Evolutionary conservation across 2,113 vertebrate genomes (phyloP).

Genomic region (Paramormyrops kingsleyae): DNA sequence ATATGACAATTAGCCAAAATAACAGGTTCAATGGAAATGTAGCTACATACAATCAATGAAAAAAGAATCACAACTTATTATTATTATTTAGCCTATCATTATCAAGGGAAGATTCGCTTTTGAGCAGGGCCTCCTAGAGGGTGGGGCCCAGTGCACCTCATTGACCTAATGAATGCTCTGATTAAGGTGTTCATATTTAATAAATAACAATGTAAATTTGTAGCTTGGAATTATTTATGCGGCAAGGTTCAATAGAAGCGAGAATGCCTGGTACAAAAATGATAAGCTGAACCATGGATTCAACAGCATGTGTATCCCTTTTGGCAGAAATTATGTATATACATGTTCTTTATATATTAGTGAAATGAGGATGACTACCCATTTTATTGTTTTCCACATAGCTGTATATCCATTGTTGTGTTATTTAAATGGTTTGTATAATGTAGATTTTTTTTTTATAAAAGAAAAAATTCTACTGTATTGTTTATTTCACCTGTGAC

Average conservation of each 20-base stretch:
- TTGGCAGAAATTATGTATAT: background rate
- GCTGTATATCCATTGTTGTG: background rate
- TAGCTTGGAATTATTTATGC: background rate
- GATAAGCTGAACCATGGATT: background rate
- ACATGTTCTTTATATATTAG: background rate
- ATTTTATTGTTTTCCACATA: background rate
- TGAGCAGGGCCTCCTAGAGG: background rate
- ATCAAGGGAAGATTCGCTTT: background rate
- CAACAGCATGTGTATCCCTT: background rate
- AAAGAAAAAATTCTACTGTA: background rate
- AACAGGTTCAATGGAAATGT: background rate
- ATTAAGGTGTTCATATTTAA: background rate
- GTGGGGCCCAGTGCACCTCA: background rate
- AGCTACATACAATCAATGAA: background rate
- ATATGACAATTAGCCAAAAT: background rate
- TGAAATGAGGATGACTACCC: background rate
- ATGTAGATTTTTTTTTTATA: background rate
- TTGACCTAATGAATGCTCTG: background rate
- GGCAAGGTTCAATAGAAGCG: background rate
- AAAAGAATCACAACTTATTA: background rate
- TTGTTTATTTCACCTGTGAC: background rate
- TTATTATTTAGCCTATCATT: background rate
- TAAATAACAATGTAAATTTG: background rate
- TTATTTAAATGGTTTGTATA: background rate
- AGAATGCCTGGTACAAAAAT: background rate